These are phyloP conservation scores for Machaerirhynchus nigripectus DNA, from an alignment of 2,113 vertebrate genomes.

Conservation along the genomic window DNA sequence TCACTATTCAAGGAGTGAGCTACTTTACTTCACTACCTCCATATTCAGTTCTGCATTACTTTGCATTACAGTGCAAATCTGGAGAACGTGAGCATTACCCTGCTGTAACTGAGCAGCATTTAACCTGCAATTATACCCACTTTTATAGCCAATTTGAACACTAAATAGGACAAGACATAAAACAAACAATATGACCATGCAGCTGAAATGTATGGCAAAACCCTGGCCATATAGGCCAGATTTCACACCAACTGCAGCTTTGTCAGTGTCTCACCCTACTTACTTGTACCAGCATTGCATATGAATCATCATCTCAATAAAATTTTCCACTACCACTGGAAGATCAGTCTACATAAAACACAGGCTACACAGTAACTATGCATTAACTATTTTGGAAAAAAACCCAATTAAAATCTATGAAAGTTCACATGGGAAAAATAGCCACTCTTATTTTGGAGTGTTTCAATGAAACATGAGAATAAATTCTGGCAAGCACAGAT, in stretches of 20 bases:
- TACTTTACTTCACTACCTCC: not conserved
- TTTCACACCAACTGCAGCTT: not conserved
- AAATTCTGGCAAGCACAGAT: not conserved
- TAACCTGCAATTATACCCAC: not conserved
- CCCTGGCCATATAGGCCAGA: not conserved
- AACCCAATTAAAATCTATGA: not conserved
- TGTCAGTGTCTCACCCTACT: not conserved
- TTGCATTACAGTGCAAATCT: not conserved
- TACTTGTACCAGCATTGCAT: not conserved
- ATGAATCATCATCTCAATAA: not conserved
- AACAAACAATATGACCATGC: not conserved
- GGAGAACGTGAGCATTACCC: not conserved
- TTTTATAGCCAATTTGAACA: not conserved
- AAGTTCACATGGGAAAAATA: not conserved
- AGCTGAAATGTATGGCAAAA: not conserved
- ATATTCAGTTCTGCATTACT: not conserved
- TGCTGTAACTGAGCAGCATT: not conserved
- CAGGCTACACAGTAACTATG: not conserved
- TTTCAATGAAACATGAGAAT: not conserved
- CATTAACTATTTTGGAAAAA: not conserved
- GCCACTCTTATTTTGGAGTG: not conserved
- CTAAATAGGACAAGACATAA: not conserved
- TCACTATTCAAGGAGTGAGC: not conserved
- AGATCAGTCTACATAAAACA: not conserved
- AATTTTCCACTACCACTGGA: not conserved